These are phyloP conservation scores for Colius striatus DNA, from an alignment of 2,113 vertebrate genomes.

Conservation along the genomic window DNA sequence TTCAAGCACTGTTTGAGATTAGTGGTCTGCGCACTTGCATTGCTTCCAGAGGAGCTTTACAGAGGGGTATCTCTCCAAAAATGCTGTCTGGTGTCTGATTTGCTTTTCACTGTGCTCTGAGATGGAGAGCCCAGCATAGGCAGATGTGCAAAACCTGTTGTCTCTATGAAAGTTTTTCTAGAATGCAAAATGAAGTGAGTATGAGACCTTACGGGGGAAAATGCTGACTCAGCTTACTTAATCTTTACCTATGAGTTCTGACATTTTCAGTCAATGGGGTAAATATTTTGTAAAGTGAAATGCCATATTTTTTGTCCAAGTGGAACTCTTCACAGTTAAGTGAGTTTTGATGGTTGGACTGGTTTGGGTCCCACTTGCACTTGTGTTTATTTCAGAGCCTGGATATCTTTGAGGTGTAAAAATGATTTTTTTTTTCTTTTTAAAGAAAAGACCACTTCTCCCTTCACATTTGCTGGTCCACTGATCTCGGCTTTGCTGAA, in stretches of 20 bases:
- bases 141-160: constrained; percentile 53
- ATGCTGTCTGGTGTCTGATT: constrained; percentile 63
- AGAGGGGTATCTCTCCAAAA: constrained; percentile 61
- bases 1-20: constrained; percentile 74
- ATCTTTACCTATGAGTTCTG: background rate
- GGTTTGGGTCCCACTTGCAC: background rate
- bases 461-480: background rate
- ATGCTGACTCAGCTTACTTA: constrained; percentile 10
- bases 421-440: background rate
- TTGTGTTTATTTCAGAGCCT: background rate
- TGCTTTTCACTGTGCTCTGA: constrained; percentile 65
- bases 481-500: background rate
- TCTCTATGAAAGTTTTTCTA: constrained; percentile 57
- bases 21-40: constrained; percentile 73
- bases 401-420: constrained; percentile 36
- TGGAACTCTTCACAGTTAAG: constrained; percentile 39
- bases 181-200: constrained; percentile 45
- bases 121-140: constrained; percentile 58
- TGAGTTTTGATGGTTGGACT: constrained; percentile 46
- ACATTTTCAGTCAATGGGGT: constrained; percentile 36
- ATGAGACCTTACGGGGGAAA: constrained; percentile 38
- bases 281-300: constrained; percentile 46
- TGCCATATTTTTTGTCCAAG: constrained; percentile 51
- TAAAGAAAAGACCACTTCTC: background rate
- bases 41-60: constrained; percentile 74